A percentile compares a stretch with the other conserved stretches of the same genome.
Evolutionary conservation across 1,140 invertebrate genomes (phyloP).

Genomic region (Tetragnatha versicolor): DNA sequence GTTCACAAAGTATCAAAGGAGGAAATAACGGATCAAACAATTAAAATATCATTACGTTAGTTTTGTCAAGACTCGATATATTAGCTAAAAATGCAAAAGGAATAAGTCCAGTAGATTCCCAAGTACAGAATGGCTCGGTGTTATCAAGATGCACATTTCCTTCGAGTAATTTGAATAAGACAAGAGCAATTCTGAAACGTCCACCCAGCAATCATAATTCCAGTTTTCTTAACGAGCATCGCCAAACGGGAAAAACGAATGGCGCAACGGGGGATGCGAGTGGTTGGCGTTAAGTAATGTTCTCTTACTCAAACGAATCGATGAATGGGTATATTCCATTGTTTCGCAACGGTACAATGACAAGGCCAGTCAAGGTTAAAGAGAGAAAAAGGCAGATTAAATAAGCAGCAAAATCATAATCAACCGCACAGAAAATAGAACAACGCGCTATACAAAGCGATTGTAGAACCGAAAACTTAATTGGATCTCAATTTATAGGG

Average conservation of each 20-base stretch:
- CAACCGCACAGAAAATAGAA: constrained; percentile 37
- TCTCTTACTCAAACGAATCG: neutral
- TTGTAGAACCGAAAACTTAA: neutral
- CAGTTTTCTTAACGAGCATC: neutral
- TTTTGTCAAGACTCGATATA: no score
- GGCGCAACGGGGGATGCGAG: neutral
- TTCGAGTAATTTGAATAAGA: no score
- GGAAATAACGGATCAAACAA: no score
- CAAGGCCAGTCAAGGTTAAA: constrained; percentile 51
- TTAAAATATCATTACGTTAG: no score
- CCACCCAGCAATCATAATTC: no score
- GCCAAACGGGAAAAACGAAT: neutral
- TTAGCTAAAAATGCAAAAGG: no score
- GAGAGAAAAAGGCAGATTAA: neutral
- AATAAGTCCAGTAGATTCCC: no score
- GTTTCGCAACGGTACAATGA: neutral
- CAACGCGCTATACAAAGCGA: neutral
- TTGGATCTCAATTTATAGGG: no score
- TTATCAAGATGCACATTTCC: no score
- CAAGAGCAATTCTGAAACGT: no score
- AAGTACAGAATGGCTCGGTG: no score
- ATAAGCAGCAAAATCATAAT: neutral
- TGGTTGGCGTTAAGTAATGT: neutral
- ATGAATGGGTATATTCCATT: constrained; percentile 2
- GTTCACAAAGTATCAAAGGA: no score